A percentile compares a stretch with the other conserved stretches of the same genome.
Conservation (phyloP, 2,797 vertebrate species). For the Danio albolineatus region DNA sequence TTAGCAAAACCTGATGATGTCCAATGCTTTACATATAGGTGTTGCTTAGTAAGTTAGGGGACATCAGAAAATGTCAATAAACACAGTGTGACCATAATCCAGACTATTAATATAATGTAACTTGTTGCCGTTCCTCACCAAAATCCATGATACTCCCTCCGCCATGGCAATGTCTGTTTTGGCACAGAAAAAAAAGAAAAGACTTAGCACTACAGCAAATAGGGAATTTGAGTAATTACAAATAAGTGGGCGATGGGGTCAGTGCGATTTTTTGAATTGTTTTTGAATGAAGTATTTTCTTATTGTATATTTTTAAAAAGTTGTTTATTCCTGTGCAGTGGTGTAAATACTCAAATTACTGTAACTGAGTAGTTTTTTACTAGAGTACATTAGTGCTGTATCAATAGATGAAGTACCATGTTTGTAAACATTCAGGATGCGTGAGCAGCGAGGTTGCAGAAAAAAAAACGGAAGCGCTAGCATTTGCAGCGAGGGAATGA, state of each 20-base stretch:
- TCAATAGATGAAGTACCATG: no score
- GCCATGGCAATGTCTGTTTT: slow-evolving; percentile 85
- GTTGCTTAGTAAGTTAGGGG: no score
- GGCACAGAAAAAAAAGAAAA: neutral
- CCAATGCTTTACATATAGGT: neutral
- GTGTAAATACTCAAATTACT: no score
- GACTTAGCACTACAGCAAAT: neutral
- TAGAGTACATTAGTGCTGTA: no score
- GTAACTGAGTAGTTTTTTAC: no score
- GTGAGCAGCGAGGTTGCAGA: no score
- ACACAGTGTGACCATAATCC: neutral
- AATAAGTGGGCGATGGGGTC: neutral
- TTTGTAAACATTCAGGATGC: no score
- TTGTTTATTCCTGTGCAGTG: no score
- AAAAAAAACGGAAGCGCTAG: no score
- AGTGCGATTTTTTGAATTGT: neutral
- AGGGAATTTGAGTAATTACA: neutral
- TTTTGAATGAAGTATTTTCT: no score
- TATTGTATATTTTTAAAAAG: no score
- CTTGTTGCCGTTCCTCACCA: slow-evolving; percentile 75
- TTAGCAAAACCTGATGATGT: neutral
- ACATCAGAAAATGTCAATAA: neutral
- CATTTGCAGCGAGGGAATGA: no score
- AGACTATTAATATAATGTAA: neutral
- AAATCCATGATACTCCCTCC: slow-evolving; percentile 83